phyloP scores from a whole-genome alignment of 2,113 vertebrate species.

The rabbit (Oryctolagus cuniculus) region DNA sequence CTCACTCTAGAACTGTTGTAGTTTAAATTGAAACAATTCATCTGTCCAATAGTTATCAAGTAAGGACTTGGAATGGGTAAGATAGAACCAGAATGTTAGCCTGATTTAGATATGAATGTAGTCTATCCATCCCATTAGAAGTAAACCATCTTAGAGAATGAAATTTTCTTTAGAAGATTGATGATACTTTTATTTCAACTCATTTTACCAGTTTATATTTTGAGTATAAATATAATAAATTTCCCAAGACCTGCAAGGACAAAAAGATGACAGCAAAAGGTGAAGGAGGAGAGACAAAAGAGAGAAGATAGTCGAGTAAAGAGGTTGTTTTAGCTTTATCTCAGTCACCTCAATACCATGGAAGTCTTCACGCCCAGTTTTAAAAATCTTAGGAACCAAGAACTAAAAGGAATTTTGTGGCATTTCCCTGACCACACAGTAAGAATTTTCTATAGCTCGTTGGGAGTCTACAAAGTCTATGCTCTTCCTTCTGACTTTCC shows the following conservation, averaged over 20 bases:
- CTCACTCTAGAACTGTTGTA: neutral
- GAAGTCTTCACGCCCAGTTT: neutral
- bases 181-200: neutral
- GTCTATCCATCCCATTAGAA: neutral
- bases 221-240: neutral
- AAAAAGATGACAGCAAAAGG: neutral
- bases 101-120: neutral
- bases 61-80: neutral
- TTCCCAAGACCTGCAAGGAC: neutral
- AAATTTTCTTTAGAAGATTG: neutral
- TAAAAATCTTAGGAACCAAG: neutral
- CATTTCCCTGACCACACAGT: neutral
- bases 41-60: neutral
- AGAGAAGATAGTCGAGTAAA: neutral
- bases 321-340: neutral
- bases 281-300: neutral
- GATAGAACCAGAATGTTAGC: constrained; percentile 1
- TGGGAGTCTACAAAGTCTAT: neutral
- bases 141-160: neutral
- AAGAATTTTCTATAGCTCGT: neutral
- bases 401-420: neutral
- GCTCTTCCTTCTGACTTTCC: neutral
- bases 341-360: neutral
- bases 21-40: neutral
- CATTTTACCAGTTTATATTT: neutral